A percentile compares a stretch with the other conserved stretches of the same genome.
Evolutionary conservation across 1,140 invertebrate species (phyloP).

Genomic region (Physella acuta): DNA sequence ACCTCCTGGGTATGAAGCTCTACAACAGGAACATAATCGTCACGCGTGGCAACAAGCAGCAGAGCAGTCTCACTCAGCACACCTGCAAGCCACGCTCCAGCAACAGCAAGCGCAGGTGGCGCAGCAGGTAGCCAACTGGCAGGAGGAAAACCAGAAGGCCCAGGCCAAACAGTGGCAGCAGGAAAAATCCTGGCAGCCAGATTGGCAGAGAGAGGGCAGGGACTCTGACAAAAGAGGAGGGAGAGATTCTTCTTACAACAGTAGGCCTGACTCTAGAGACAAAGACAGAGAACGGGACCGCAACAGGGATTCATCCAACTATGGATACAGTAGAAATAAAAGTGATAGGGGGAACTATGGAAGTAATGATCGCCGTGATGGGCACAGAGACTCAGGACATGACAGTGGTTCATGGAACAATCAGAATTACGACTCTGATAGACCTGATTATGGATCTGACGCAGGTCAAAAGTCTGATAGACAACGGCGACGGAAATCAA

Average conservation of each 20-base stretch:
- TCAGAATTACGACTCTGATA: constrained; percentile 9
- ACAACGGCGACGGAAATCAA: constrained; percentile 21
- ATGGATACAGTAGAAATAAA: constrained; percentile 14
- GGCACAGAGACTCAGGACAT: not conserved
- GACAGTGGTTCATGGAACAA: constrained; percentile 1
- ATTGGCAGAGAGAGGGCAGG: not conserved
- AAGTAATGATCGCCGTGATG: constrained; percentile 13
- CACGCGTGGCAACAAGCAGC: constrained; percentile 21
- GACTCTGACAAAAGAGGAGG: constrained; percentile 2
- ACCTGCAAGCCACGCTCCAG: constrained; percentile 19
- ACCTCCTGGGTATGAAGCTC: constrained; percentile 11
- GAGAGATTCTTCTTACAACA: constrained; percentile 13
- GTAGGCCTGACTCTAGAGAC: constrained; percentile 5
- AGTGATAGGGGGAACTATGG: constrained; percentile 9
- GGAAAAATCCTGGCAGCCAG: constrained; percentile 9
- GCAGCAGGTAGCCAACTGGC: constrained; percentile 17
- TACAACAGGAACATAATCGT: not conserved
- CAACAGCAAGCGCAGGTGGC: constrained; percentile 1
- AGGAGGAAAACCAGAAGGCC: constrained; percentile 4
- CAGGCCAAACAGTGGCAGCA: constrained; percentile 20
- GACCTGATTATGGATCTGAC: constrained; percentile 19
- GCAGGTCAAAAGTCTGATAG: constrained; percentile 14
- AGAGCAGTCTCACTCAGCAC: constrained; percentile 19
- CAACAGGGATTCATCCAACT: constrained; percentile 21
- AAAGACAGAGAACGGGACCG: constrained; percentile 25